phyloP scores from a whole-genome alignment of 1,140 invertebrate species.

The Drosophila miranda region DNA sequence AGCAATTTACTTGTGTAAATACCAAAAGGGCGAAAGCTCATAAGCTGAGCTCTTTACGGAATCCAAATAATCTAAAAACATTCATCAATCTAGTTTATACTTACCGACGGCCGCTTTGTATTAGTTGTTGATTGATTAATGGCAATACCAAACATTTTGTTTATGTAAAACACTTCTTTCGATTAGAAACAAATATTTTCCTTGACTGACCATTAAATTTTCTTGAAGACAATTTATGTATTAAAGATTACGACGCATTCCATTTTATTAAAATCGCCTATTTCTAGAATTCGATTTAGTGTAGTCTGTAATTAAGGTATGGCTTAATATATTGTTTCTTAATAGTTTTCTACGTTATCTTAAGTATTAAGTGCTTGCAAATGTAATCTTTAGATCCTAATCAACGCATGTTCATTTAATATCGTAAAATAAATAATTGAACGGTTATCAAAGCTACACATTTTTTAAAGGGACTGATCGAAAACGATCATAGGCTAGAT shows the following conservation, averaged over 20 bases:
- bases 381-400: constrained; percentile 37
- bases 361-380: constrained; percentile 48
- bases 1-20: too few relatives aligned
- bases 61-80: too few relatives aligned
- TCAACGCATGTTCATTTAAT: constrained; percentile 7
- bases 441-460: constrained; percentile 28
- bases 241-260: constrained; percentile 36
- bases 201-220: too few relatives aligned
- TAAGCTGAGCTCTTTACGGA: too few relatives aligned
- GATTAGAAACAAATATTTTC: too few relatives aligned
- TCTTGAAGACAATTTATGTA: too few relatives aligned
- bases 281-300: constrained; percentile 46
- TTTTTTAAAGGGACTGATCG: constrained; percentile 29
- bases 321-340: constrained; percentile 38
- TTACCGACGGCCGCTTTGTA: too few relatives aligned
- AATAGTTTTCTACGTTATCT: constrained; percentile 46
- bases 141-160: too few relatives aligned
- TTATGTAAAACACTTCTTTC: too few relatives aligned
- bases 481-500: constrained; percentile 43
- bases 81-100: too few relatives aligned
- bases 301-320: constrained; percentile 27
- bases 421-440: constrained; percentile 46
- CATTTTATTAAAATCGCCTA: constrained; percentile 46
- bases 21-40: too few relatives aligned
- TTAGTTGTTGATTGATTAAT: too few relatives aligned